Evolutionary conservation across 2,888 invertebrate species (phyloP).

Genomic region (Drosophila colorata): DNA sequence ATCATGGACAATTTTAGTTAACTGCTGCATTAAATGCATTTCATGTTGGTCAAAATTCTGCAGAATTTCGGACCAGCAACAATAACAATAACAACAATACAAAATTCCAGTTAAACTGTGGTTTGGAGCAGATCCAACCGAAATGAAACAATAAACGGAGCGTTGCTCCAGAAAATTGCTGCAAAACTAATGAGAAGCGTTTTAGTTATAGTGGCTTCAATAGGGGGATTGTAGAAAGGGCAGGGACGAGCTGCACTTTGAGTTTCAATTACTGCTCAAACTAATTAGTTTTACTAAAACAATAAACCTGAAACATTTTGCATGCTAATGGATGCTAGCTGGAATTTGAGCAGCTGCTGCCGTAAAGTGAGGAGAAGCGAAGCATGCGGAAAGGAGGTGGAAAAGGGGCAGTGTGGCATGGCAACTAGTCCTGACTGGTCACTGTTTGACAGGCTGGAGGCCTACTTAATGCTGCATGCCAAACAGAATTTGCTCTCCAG

Average conservation of each 20-base stretch:
- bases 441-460: conserved; percentile 37
- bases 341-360: conserved; percentile 62
- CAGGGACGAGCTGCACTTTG: conserved; percentile 11
- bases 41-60: conserved; percentile 1
- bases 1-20: not conserved
- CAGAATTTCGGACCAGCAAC: not conserved
- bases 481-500: conserved; percentile 28
- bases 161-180: conserved; percentile 8
- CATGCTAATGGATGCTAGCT: conserved; percentile 62
- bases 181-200: conserved; percentile 15
- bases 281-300: conserved; percentile 76
- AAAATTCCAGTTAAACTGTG: not conserved
- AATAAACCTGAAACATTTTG: conserved; percentile 67
- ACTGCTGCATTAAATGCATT: conserved; percentile 7
- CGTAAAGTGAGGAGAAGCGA: not conserved
- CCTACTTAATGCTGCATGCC: conserved; percentile 57
- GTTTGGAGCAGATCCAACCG: not conserved
- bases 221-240: not conserved
- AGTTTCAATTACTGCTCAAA: conserved; percentile 72
- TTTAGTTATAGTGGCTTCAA: conserved; percentile 7
- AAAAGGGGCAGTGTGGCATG: not conserved
- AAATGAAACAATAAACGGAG: conserved; percentile 14
- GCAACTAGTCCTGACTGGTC: not conserved
- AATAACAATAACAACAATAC: not conserved
- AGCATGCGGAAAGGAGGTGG: not conserved